Conservation (phyloP, 1,140 invertebrate genomes). For the Saccostrea glomerata region DNA sequence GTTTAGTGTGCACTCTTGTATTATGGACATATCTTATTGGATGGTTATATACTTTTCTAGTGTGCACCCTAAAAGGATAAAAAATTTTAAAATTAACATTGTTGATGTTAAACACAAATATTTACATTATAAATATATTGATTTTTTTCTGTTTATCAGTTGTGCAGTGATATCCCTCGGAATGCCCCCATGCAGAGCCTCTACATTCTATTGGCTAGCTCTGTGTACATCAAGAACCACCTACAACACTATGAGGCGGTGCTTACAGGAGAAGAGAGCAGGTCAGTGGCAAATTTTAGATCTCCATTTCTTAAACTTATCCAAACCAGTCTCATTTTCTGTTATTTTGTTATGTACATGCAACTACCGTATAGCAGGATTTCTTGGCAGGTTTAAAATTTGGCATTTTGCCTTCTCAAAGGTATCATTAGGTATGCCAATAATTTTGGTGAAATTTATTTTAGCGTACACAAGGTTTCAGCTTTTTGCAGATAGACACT, state of each 20-base stretch:
- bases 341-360: too few species aligned
- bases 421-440: too few species aligned
- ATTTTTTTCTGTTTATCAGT: conserved; percentile 57
- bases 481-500: too few species aligned
- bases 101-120: neutral
- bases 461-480: too few species aligned
- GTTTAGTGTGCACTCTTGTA: neutral
- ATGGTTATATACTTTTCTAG: too few species aligned
- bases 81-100: neutral
- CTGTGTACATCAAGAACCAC: conserved; percentile 72
- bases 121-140: neutral
- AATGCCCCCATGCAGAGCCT: conserved; percentile 67
- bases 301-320: neutral
- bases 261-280: conserved; percentile 66
- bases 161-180: conserved; percentile 68
- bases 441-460: too few species aligned
- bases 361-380: too few species aligned
- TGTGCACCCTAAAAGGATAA: too few species aligned
- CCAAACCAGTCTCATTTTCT: too few species aligned
- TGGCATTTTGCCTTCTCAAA: too few species aligned
- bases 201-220: conserved; percentile 67
- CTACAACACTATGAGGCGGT: conserved; percentile 71
- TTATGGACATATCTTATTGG: neutral
- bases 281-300: conserved; percentile 56
- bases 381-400: too few species aligned